Evolutionary conservation across 2,888 invertebrate species (phyloP).

Genomic region (Oasisia sp.): DNA sequence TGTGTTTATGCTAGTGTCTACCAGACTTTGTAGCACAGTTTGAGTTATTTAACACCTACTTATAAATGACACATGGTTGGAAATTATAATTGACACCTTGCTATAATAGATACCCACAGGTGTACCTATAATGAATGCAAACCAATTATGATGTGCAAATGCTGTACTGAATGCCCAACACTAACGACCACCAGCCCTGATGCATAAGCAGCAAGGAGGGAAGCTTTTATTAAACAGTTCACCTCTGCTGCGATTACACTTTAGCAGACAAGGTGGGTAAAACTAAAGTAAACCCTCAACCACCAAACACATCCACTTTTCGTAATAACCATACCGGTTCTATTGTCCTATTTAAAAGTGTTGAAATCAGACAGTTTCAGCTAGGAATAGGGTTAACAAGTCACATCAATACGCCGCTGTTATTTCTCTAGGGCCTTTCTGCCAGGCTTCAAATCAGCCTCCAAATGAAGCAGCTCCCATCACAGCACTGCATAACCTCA

Average conservation of each 20-base stretch:
- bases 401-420: neutral
- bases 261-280: neutral
- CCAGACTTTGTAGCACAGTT: too few species aligned
- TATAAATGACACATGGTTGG: too few species aligned
- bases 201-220: neutral
- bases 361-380: too few species aligned
- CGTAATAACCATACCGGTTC: neutral
- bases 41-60: too few species aligned
- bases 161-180: too few species aligned
- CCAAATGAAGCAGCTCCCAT: neutral
- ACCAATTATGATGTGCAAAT: too few species aligned
- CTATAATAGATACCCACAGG: neutral
- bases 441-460: neutral
- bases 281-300: neutral
- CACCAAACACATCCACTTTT: neutral
- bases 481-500: neutral
- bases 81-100: neutral
- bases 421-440: neutral
- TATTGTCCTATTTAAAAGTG: neutral
- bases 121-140: too few species aligned
- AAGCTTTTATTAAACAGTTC: neutral
- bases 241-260: neutral
- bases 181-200: neutral
- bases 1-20: too few species aligned
- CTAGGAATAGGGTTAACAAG: neutral